Percentiles rank a stretch among this genome's conserved stretches.
Conservation (phyloP, 2,797 vertebrate species). For the Dendrocincla tyrannina region DNA sequence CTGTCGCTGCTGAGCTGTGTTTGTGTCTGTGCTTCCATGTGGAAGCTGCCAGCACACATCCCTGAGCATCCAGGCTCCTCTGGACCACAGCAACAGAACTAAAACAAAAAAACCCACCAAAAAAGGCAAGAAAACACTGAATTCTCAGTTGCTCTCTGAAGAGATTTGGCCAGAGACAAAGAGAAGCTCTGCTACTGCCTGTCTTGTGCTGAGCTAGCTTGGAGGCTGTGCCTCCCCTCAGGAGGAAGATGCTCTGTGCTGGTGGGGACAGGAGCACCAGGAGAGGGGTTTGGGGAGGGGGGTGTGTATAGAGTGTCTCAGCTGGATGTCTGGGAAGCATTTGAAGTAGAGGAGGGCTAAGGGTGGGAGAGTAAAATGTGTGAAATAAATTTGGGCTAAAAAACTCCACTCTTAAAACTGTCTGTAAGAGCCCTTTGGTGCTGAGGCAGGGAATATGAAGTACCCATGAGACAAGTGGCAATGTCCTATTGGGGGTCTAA, state of each 20-base stretch:
- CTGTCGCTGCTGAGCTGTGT: not conserved
- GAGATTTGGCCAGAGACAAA: not conserved
- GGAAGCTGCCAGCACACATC: not conserved
- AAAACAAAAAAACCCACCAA: not conserved
- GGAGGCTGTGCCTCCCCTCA: not conserved
- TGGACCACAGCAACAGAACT: not conserved
- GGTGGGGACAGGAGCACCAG: not conserved
- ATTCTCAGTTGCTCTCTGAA: not conserved
- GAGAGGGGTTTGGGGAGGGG: not conserved
- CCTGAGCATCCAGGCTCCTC: not conserved
- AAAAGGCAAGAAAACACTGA: not conserved
- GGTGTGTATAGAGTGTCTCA: not conserved
- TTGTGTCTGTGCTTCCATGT: not conserved
- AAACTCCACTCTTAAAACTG: not conserved
- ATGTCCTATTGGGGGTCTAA: not conserved
- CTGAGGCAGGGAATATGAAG: not conserved
- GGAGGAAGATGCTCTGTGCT: not conserved
- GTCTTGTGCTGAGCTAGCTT: not conserved
- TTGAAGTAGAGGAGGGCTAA: not conserved
- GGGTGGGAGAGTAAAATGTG: not conserved
- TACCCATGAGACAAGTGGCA: not conserved
- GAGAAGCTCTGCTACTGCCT: not conserved
- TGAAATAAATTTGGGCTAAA: not conserved
- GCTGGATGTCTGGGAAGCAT: not conserved
- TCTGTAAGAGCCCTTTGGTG: not conserved